Conservation (phyloP, 2,113 vertebrate species). For the Laterallus jamaicensis region DNA sequence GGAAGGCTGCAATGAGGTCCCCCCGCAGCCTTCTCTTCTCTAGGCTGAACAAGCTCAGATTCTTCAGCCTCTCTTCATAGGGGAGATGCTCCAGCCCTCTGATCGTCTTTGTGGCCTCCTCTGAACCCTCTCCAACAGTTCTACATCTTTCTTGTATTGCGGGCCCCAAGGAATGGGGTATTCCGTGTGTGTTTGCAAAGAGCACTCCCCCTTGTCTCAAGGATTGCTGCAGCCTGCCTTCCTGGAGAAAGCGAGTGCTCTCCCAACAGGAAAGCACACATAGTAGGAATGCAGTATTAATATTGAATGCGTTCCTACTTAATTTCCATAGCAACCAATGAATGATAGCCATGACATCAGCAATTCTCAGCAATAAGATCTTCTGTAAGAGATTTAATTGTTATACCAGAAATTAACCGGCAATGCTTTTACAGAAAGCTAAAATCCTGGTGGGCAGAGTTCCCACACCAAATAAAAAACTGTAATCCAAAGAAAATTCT, state of each 20-base stretch:
- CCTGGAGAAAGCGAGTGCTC: neutral
- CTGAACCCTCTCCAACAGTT: no score
- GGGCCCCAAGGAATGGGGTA: neutral
- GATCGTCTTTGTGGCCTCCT: no score
- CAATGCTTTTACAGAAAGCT: neutral
- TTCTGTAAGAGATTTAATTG: neutral
- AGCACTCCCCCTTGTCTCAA: neutral
- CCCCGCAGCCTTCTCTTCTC: no score
- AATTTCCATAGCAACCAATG: conserved; percentile 48
- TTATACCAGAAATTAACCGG: conserved; percentile 23
- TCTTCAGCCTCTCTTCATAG: no score
- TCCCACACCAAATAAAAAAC: neutral
- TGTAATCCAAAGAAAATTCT: neutral
- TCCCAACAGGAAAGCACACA: neutral
- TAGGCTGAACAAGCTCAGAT: no score
- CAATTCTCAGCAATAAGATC: conserved; percentile 5
- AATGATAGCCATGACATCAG: conserved; percentile 3
- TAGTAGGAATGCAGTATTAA: conserved; percentile 29
- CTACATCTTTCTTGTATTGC: no score
- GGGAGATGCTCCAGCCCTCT: no score
- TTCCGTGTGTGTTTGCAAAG: neutral
- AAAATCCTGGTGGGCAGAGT: neutral
- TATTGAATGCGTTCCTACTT: conserved; percentile 33
- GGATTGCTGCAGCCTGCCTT: neutral
- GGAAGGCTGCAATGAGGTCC: no score